phyloP scores from a whole-genome alignment of 2,888 invertebrate species.

The Napeogenes sylphis region DNA sequence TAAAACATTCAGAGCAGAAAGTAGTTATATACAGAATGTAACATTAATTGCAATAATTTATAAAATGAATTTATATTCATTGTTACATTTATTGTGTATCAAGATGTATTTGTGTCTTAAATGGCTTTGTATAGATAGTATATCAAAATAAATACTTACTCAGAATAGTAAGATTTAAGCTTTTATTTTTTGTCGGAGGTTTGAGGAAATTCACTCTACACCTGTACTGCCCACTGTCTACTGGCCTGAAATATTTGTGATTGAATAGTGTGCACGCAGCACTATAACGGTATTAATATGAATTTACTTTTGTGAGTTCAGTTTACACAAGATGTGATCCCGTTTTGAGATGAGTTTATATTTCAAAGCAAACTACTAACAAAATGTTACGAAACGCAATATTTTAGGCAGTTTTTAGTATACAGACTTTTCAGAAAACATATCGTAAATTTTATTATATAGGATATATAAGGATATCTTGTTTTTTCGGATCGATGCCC shows the following conservation, averaged over 20 bases:
- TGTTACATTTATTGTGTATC: too few relatives aligned
- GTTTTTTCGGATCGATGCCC: too few relatives aligned
- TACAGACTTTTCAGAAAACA: background rate
- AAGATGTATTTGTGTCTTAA: background rate
- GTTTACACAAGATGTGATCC: constrained; percentile 10
- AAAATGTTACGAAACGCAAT: background rate
- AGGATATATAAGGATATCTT: too few relatives aligned
- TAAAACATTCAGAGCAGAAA: background rate
- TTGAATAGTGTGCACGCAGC: background rate
- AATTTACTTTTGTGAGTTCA: constrained; percentile 10
- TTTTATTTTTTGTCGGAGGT: constrained; percentile 92
- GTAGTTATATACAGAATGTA: background rate
- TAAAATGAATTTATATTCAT: too few relatives aligned
- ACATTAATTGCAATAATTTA: background rate
- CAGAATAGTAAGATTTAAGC: constrained; percentile 91
- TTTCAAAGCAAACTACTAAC: constrained; percentile 6
- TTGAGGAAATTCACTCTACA: constrained; percentile 92
- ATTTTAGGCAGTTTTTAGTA: background rate
- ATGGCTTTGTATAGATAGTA: background rate
- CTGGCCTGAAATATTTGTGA: constrained; percentile 50
- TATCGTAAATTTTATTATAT: too few relatives aligned
- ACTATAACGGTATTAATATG: background rate
- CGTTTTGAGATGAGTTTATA: constrained; percentile 8
- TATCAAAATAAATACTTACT: constrained; percentile 78
- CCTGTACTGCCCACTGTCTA: constrained; percentile 83